A percentile compares a stretch with the other conserved stretches of the same genome.
Conservation (phyloP, 2,888 invertebrate species). For the Cheilosia soror region DNA sequence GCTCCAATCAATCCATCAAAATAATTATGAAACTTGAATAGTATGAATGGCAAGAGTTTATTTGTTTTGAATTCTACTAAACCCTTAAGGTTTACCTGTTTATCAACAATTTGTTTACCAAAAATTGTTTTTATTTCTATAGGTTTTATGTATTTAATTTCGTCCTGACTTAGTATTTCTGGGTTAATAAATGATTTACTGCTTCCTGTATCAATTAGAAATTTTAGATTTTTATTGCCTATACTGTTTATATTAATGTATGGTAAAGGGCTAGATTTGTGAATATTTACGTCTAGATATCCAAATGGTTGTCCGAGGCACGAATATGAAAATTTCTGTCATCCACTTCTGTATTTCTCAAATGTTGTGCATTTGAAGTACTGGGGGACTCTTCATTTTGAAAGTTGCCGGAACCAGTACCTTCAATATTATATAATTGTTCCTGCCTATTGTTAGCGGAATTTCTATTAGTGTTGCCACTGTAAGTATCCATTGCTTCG, state of each 20-base stretch:
- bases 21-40: slow-evolving; percentile 70
- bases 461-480: slow-evolving; percentile 30
- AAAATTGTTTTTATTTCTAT: slow-evolving; percentile 55
- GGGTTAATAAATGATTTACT: slow-evolving; percentile 70
- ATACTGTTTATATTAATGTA: slow-evolving; percentile 43
- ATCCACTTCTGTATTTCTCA: slow-evolving; percentile 27
- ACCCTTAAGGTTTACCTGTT: slow-evolving; percentile 47
- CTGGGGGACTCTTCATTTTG: background rate
- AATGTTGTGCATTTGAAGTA: slow-evolving; percentile 13
- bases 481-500: slow-evolving; percentile 37
- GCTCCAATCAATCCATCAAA: slow-evolving; percentile 73
- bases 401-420: background rate
- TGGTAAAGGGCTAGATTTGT: slow-evolving; percentile 42
- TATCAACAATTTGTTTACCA: slow-evolving; percentile 27
- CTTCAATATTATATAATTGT: slow-evolving; percentile 20
- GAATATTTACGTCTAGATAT: slow-evolving; percentile 64
- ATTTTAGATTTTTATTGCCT: slow-evolving; percentile 37
- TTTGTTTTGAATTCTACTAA: slow-evolving; percentile 60
- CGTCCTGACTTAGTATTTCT: slow-evolving; percentile 15
- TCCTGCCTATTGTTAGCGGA: slow-evolving; percentile 7
- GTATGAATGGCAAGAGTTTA: slow-evolving; percentile 29
- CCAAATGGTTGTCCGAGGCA: slow-evolving; percentile 69
- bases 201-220: slow-evolving; percentile 55
- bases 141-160: slow-evolving; percentile 46
- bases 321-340: slow-evolving; percentile 67